Conservation (phyloP, 1,140 invertebrate species). For the Tribolium madens region DNA sequence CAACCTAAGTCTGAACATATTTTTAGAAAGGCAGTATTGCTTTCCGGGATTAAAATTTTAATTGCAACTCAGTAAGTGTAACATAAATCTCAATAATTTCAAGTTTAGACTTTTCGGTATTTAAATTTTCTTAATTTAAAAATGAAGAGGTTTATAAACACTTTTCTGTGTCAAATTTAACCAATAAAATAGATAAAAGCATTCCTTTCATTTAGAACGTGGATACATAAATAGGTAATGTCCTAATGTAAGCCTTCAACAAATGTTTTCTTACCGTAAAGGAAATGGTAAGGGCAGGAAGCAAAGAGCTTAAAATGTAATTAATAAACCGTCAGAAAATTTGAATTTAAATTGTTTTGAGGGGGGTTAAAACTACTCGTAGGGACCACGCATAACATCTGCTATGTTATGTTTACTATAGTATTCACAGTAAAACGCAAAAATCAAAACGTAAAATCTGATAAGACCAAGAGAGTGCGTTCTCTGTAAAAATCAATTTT, state of each 20-base stretch:
- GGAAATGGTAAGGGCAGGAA: conserved; percentile 35
- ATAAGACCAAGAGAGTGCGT: neutral
- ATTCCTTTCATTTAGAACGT: conserved; percentile 4
- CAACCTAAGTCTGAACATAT: neutral
- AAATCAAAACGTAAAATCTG: neutral
- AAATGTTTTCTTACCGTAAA: conserved; percentile 30
- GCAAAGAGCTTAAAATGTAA: conserved; percentile 36
- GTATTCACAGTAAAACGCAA: neutral
- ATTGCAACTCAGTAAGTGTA: neutral
- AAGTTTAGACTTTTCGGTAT: neutral
- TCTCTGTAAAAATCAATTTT: neutral
- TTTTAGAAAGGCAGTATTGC: no score
- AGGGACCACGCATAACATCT: conserved; percentile 20
- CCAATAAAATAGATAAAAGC: conserved; percentile 24
- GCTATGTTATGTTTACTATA: conserved; percentile 11
- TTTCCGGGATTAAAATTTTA: neutral
- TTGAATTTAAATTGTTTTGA: conserved; percentile 34
- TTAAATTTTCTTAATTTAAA: neutral
- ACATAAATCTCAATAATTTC: neutral
- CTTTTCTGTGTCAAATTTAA: neutral
- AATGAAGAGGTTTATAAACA: neutral
- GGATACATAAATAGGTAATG: conserved; percentile 26
- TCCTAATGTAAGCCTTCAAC: conserved; percentile 31
- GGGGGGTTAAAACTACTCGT: conserved; percentile 1
- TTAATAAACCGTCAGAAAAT: conserved; percentile 38